Evolutionary conservation across 2,888 invertebrate genomes (phyloP), one percentile per base, ranked within the genome.

Genomic region (Parnassius mnemosyne): DNA sequence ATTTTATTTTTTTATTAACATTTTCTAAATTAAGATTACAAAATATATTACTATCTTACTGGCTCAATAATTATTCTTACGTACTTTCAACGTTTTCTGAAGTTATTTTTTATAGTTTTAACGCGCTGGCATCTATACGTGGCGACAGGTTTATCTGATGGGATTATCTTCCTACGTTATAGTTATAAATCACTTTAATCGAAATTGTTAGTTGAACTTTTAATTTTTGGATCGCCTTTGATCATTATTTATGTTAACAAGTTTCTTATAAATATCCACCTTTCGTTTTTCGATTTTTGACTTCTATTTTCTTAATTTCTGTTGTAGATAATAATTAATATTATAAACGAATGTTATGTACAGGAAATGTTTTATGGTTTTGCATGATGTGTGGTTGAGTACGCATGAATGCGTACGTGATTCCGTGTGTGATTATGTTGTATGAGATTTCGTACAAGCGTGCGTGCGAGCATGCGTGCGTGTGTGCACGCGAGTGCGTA

Each of bases 161-260:
- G 56, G 42, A 57, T 50, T 46, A 58, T 55, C 50, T 50, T 65
- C 60, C 56, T 65, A 63, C 60, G 64, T 67, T 62, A 55, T 47
- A 49, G 25, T 58, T 55, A 67, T 68, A 66, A 66, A 65, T 68
- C 64, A 63, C 49, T 53, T n/a, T 63, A 64, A 66, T 63, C 57
- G 43, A 55, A 53, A 50, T 51, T 61, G 57, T 68, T 66, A 67
- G 60, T 68, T 65, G 58, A 50, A 53, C 53, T 42, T 58, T 63
- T 58, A 58, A 54, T 58, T 41, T 53, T 53, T 42, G 3, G 43
- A 61, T 47, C 12, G 46, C n/a, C 41, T 58, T 16, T 54, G 43
- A 57, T 42, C 47, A 34, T 62, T 57, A 62, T 62, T 62, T 57
- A 57, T 62, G 57, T 49, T 62, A 62, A 57, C 61, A 52, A 53